phyloP scores from a whole-genome alignment of 2,888 invertebrate genomes.

The Gandaritis pyraliata region DNA sequence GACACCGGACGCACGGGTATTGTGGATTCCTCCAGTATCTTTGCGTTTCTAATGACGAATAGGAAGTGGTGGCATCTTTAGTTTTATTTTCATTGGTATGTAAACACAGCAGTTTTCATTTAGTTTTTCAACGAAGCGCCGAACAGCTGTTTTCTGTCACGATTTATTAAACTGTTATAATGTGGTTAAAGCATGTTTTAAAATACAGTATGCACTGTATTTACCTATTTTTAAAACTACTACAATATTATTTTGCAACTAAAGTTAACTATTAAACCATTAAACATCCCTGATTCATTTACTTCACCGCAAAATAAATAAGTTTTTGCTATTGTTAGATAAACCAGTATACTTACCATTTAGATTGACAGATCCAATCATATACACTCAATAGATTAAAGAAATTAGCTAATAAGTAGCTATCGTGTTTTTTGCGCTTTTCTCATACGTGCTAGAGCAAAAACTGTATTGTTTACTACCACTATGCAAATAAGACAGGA shows the following conservation, averaged over 20 bases:
- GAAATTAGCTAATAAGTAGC: slow-evolving; percentile 14
- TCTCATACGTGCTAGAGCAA: slow-evolving; percentile 6
- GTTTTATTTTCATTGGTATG: slow-evolving; percentile 34
- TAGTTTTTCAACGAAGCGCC: slow-evolving; percentile 24
- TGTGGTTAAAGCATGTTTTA: slow-evolving; percentile 20
- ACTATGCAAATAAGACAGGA: slow-evolving; percentile 22
- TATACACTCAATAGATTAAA: slow-evolving; percentile 10
- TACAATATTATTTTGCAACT: background rate
- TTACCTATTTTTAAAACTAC: background rate
- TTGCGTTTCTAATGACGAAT: background rate
- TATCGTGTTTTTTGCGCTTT: slow-evolving; percentile 7
- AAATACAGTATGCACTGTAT: background rate
- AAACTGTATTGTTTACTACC: slow-evolving; percentile 4
- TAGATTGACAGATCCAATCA: slow-evolving; percentile 19
- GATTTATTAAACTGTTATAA: slow-evolving; percentile 39
- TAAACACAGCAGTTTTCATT: slow-evolving; percentile 32
- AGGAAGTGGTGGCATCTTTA: background rate
- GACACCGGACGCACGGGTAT: background rate
- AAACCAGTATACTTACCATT: too few relatives aligned
- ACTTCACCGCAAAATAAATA: too few relatives aligned
- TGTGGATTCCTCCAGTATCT: background rate
- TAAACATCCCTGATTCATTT: too few relatives aligned
- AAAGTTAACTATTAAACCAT: too few relatives aligned
- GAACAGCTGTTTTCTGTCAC: slow-evolving; percentile 34
- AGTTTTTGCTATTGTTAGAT: too few relatives aligned